Evolutionary conservation across 30 jellyfish, hydroid and myxozoan genomes (phyloP), one percentile per base, ranked within the genome.

Genomic region (Chrysaora quinquecirrha): DNA sequence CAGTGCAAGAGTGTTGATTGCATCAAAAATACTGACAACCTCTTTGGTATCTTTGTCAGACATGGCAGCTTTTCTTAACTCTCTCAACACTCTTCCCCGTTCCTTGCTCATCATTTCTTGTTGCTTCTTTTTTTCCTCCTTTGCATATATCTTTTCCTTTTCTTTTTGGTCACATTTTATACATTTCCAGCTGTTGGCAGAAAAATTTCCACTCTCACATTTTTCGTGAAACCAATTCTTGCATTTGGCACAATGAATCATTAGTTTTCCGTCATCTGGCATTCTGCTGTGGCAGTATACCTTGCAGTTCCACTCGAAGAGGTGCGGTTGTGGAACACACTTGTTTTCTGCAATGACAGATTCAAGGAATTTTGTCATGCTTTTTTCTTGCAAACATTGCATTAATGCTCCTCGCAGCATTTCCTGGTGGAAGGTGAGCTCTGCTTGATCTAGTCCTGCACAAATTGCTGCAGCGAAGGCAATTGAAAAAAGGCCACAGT

Each of bases 221-320:
- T 16, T 27, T 9, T 21, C 48, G 34, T 19, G 34, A 18, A 71
- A n/a, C 83, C 12, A 71, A 38, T 21, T 23, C 25, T 56, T 56
- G 30, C 71, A 56, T 56, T n/a, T 16, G 30, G 10, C 71, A 56
- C 71, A 56, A 56, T 4, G 30, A 21, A 16, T 7, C 71, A 56
- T 56, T 10, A 56, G 11, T 56, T 24, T 9, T 1, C 79, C 79
- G 19, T 22, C 34, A 11, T 67, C 79, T 29, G 79, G 79, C 79
- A 67, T 67, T 22, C 50, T 67, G 29, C 79, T 24, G 28, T 67
- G 62, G 34, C 79, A 67, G 18, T 67, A 67, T 67, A 67, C 58
- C 16, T 43, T 43, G 6, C 18, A 19, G n/a, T 67, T 19, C 64
- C 31, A 22, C 79, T 22, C 2, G 14, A 29, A 31, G 29, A 20